Evolutionary conservation across 2,113 vertebrate species (phyloP), one percentile per base, ranked within the genome.

Genomic region (Corynorhinus townsendii): DNA sequence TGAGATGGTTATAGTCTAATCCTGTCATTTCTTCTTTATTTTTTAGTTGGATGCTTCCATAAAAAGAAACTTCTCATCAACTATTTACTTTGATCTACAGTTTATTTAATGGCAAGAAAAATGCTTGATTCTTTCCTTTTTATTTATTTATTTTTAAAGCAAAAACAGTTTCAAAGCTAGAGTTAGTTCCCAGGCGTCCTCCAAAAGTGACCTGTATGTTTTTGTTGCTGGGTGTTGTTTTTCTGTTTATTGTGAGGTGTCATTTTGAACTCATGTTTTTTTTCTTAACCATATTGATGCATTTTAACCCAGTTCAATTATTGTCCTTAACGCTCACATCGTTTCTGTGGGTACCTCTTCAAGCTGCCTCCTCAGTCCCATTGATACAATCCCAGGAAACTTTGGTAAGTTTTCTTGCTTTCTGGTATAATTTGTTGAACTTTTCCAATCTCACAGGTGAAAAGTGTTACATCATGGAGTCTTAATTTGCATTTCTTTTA

Each of bases 401-500:
- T 71, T 77, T 47, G 11, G 17, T 40, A 40, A n/a, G 2, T 66
- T 86, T 73, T 62, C 35, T 89, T 84, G 43, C 43, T 49, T 49
- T 86, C 56, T 20, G 28, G 30, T 33, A 59, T 20, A 19, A 83
- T 10, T 33, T 52, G 40, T 19, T 94, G 19, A 77, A 40, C 12
- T 72, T 92, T 43, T 83, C 52, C 2, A 90, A 35, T 62, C 24
- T 54, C 40, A 38, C 49, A 43, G 9, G 35, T 69, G n/a, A 71
- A 9, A 38, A 59, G 5, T 26, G 33, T 9, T 14, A 72, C n/a
- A n/a, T 30, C 26, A 64, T 43, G 28, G 38, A 17, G 28, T 12
- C 86, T 35, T 68, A 38, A 89, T 71, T 81, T 64, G 72, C 35
- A 82, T 92, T 95, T 84, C 24, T 49, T 94, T 89, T 69, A 47